These are phyloP conservation scores for Chelonus insularis DNA, from an alignment of 1,140 invertebrate species.

Conservation along the genomic window DNA sequence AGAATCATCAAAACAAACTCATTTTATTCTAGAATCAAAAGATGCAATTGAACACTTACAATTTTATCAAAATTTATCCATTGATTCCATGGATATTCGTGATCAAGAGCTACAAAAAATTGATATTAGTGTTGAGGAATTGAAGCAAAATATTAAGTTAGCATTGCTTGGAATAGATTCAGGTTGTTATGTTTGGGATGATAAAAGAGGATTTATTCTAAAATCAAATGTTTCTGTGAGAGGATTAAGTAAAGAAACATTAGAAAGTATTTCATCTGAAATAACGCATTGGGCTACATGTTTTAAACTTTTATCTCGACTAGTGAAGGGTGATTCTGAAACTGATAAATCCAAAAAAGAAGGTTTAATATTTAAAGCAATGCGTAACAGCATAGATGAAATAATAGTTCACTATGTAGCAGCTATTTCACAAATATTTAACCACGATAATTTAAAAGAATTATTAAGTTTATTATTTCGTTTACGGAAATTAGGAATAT, in stretches of 20 bases:
- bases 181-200: slow-evolving; percentile 48
- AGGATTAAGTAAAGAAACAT: slow-evolving; percentile 39
- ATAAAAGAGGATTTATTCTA: slow-evolving; percentile 44
- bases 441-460: slow-evolving; percentile 50
- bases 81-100: background rate
- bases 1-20: slow-evolving; percentile 37
- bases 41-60: slow-evolving; percentile 44
- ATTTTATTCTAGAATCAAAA: slow-evolving; percentile 44
- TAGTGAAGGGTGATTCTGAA: slow-evolving; percentile 36
- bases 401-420: slow-evolving; percentile 63
- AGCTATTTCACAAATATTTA: slow-evolving; percentile 56
- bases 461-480: slow-evolving; percentile 59
- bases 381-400: slow-evolving; percentile 62
- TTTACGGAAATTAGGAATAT: slow-evolving; percentile 57
- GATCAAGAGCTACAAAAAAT: background rate
- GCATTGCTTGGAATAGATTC: slow-evolving; percentile 60
- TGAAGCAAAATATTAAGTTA: slow-evolving; percentile 53
- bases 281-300: slow-evolving; percentile 51
- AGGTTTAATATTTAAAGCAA: slow-evolving; percentile 58
- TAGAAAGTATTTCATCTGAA: slow-evolving; percentile 42
- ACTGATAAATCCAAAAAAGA: slow-evolving; percentile 39
- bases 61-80: slow-evolving; percentile 9
- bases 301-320: slow-evolving; percentile 42
- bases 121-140: slow-evolving; percentile 38
- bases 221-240: slow-evolving; percentile 40